Percentiles rank a stretch among this genome's conserved stretches.
These are phyloP conservation scores for Eulithis prunata DNA, from an alignment of 2,888 invertebrate genomes.

Conservation along the genomic window DNA sequence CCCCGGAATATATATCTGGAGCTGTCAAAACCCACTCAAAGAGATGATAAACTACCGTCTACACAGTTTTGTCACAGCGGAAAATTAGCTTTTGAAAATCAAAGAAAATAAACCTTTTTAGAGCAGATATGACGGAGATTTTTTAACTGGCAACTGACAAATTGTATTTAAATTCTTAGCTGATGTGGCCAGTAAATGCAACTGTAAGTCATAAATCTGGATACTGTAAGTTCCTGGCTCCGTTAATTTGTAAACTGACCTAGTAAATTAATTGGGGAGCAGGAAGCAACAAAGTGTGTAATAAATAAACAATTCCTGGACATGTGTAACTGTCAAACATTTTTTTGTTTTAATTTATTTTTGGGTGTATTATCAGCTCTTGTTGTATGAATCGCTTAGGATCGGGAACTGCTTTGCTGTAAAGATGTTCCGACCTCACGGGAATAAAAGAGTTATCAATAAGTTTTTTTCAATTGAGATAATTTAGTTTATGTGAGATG, in stretches of 20 bases:
- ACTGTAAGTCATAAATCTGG: constrained; percentile 58
- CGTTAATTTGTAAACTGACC: constrained; percentile 73
- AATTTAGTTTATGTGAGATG: constrained; percentile 54
- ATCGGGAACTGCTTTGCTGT: constrained; percentile 57
- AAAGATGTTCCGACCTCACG: constrained; percentile 73
- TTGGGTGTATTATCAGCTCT: constrained; percentile 64
- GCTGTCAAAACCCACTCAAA: constrained; percentile 66
- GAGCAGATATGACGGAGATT: constrained; percentile 19
- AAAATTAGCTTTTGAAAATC: neutral
- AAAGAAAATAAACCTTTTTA: constrained; percentile 8
- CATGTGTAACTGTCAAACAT: constrained; percentile 64
- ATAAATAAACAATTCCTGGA: constrained; percentile 70
- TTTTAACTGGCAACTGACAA: neutral
- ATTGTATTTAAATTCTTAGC: constrained; percentile 19
- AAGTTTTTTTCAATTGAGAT: constrained; percentile 72
- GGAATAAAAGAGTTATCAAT: constrained; percentile 78
- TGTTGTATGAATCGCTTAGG: constrained; percentile 62
- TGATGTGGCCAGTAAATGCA: constrained; percentile 32
- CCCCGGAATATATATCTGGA: constrained; percentile 67
- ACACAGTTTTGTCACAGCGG: constrained; percentile 10
- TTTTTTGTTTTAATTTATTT: constrained; percentile 59
- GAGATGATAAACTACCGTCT: constrained; percentile 38
- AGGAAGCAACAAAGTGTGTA: constrained; percentile 75
- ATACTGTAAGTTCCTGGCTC: constrained; percentile 68
- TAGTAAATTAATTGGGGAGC: constrained; percentile 76